Conservation (phyloP, 1,140 invertebrate genomes). For the Teleogryllus occipitalis region DNA sequence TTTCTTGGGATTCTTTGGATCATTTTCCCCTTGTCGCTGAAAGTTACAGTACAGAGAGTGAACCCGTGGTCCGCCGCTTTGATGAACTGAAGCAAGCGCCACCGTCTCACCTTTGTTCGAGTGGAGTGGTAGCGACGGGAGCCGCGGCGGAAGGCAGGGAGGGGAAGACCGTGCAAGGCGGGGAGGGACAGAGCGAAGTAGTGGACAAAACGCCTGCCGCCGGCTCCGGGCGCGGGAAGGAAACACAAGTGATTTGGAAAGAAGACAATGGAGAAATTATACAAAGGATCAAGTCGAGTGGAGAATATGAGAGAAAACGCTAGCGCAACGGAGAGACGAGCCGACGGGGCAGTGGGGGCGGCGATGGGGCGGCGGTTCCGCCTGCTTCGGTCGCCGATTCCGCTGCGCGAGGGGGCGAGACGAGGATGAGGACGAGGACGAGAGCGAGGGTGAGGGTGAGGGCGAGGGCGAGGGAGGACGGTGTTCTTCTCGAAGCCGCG, state of each 20-base stretch:
- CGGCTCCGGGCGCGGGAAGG: not conserved
- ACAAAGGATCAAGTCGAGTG: slow-evolving; percentile 3
- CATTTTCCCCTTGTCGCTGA: no score
- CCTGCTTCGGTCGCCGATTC: no score
- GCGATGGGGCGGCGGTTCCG: no score
- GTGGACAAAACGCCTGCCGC: not conserved
- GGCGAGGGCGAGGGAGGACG: not conserved
- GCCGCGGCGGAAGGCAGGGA: not conserved
- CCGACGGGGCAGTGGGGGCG: no score
- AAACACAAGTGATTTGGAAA: slow-evolving; percentile 5
- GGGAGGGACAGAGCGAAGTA: not conserved
- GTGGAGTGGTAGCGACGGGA: not conserved
- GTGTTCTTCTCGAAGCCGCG: no score
- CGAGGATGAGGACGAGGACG: not conserved
- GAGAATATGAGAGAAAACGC: slow-evolving; percentile 1
- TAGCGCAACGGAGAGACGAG: not conserved
- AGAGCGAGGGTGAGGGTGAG: not conserved
- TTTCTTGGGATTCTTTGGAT: no score
- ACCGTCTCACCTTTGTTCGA: not conserved
- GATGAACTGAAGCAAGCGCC: not conserved
- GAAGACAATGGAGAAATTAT: not conserved
- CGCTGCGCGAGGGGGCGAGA: not conserved
- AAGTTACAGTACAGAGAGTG: no score
- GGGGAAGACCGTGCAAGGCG: not conserved
- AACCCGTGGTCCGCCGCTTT: not conserved